phyloP scores from a whole-genome alignment of 1,140 invertebrate genomes.

The Druon quercuslanigerum region DNA sequence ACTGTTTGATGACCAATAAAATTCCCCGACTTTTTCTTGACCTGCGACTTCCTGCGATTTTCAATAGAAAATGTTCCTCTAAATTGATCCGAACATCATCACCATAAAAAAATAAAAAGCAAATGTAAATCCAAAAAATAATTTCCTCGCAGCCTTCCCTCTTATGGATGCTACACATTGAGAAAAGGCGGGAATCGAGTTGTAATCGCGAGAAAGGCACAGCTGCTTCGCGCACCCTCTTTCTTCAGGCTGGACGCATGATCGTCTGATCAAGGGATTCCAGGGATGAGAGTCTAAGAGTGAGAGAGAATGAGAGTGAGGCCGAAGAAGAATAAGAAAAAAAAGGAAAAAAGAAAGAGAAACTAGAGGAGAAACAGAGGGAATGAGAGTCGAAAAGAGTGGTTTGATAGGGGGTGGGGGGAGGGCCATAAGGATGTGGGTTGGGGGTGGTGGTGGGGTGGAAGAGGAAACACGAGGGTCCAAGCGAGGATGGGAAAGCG shows the following conservation, averaged over 20 bases:
- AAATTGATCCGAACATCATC: too few relatives aligned
- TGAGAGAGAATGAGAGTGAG: conserved; percentile 12
- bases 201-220: conserved; percentile 26
- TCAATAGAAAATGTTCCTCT: too few relatives aligned
- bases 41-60: too few relatives aligned
- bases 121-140: neutral
- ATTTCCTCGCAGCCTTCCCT: neutral
- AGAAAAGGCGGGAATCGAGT: conserved; percentile 24
- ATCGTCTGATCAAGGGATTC: conserved; percentile 10
- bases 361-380: conserved; percentile 48
- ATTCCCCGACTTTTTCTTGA: too few relatives aligned
- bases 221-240: conserved; percentile 26
- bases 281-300: conserved; percentile 30
- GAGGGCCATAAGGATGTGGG: conserved; percentile 42
- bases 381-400: conserved; percentile 31
- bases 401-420: conserved; percentile 43
- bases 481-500: conserved; percentile 55
- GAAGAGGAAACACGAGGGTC: conserved; percentile 46
- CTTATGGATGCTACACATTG: neutral
- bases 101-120: too few relatives aligned
- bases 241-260: conserved; percentile 9
- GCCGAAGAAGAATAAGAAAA: neutral
- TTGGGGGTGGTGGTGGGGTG: neutral
- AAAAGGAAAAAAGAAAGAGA: conserved; percentile 39
- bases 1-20: too few relatives aligned